Evolutionary conservation across 2,888 invertebrate species (phyloP).

Genomic region (Erebia ligea): DNA sequence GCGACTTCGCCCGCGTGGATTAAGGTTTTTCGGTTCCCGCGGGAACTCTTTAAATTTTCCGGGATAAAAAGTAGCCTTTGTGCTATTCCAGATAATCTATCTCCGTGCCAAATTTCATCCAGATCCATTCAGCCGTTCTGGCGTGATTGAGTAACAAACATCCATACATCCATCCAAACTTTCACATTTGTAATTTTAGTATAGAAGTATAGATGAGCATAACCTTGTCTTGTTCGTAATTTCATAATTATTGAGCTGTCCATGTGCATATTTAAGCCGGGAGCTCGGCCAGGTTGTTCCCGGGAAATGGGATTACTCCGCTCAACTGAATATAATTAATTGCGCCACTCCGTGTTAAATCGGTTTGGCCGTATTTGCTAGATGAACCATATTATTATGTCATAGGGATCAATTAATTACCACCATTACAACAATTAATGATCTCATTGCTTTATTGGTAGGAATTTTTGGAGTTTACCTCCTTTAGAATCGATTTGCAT

Average conservation of each 20-base stretch:
- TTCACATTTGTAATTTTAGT: too few species aligned
- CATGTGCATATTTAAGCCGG: conserved; percentile 66
- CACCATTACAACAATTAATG: not conserved
- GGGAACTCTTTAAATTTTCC: too few species aligned
- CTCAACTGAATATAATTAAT: conserved; percentile 53
- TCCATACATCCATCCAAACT: too few species aligned
- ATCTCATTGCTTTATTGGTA: not conserved
- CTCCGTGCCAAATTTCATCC: too few species aligned
- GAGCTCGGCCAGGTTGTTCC: conserved; percentile 38
- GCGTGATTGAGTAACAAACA: too few species aligned
- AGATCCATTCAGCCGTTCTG: too few species aligned
- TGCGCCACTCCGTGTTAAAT: conserved; percentile 30
- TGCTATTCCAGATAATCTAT: too few species aligned
- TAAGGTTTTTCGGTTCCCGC: too few species aligned
- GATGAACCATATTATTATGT: conserved; percentile 20
- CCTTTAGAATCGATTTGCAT: too few species aligned
- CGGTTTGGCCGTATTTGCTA: conserved; percentile 23
- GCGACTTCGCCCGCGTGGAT: too few species aligned
- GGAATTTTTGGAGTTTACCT: too few species aligned
- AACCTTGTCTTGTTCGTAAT: conserved; percentile 1
- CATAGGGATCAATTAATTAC: conserved; percentile 19
- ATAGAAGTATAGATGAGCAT: not conserved
- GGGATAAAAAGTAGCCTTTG: too few species aligned
- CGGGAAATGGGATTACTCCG: conserved; percentile 50
- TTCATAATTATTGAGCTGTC: conserved; percentile 48